Evolutionary conservation across 1,140 invertebrate species (phyloP), one percentile per base, ranked within the genome.

Genomic region (Rhagoletis zephyria): DNA sequence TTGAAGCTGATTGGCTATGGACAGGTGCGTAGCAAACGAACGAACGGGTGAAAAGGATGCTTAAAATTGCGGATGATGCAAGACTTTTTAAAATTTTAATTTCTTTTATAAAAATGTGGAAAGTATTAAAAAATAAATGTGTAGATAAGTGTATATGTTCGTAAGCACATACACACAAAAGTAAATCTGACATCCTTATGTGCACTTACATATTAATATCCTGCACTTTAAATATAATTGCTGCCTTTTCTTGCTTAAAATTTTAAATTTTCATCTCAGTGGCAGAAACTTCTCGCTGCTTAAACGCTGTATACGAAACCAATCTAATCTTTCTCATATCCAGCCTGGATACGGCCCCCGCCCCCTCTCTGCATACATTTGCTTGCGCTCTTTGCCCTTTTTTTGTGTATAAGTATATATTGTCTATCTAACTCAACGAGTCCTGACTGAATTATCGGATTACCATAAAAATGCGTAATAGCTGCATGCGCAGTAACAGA

Each of bases 401-500:
- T 30, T 67, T 4, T 67, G n/a, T 67, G 19, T 4, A 74, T 67
- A 30, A 30, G 30, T 30, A 30, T 56, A n/a, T 42, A 56, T 2
- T 9, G 45, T 9, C 48, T 81, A 81, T 81, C 74, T 81, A 85
- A 63, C 85, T 40, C 85, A 85, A 85, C 51, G 60, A 60, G 19
- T 42, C 40, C 30, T 45, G 85, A 6, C 42, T 51, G 64, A 87
- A 70, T 87, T 87, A 87, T 87, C 64, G 86, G 86, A 87, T 87
- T 87, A 87, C 67, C 86, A 87, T 87, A 87, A 87, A 87, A 63
- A 65, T 87, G 86, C 86, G 86, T 87, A 87, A 87, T 87, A 70
- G 86, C 45, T 87, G 86, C 63, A 67, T 87, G 86, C 86, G 86
- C 86, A 85, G 85, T 63, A 85, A 19, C 85, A 63, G 16, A 40